Base-by-base conservation (phyloP, 2,797 vertebrate species). In the Zenarchopterus dispar region DNA sequence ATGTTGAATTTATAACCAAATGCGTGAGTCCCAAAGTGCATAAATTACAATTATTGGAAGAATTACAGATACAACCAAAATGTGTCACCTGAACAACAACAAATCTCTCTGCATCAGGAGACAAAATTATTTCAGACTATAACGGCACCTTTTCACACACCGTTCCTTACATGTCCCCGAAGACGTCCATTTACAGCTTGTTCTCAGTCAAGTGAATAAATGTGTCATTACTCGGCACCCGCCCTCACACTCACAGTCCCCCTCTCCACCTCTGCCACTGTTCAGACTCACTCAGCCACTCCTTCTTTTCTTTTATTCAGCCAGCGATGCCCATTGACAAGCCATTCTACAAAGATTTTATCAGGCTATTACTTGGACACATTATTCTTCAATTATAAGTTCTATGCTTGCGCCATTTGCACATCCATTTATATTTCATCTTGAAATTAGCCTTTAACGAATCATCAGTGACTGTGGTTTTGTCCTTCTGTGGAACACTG, bases 301-400 rank as follows among this genome's bases (percentile, higher is more conserved):
- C 55, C 71, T 66, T 75, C 55, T 44, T 57, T 55, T 57, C 58
- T 74, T 64, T 68, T 36, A 50, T 52, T 13, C n/a, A 24, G 6
- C n/a, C 57, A 46, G 19, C 56, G 1, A 21, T 51, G 62, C 48
- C 41, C 41, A 16, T 39, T 65, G 69, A 72, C 56, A 55, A 69
- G 62, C 50, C 72, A 69, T 84, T 82, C 64, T 64, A 88, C 85
- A 88, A 80, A 88, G 70, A 17, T 21, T 73, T 84, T 84, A 73
- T 73, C 77, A 65, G 71, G 62, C 58, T 63, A 61, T 84, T 75
- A 84, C 55, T 75, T 47, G 8, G 45, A 44, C 62, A 61, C 70
- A 85, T 89, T 89, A 87, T 81, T 82, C 77, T 39, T 76, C 72
- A 79, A 81, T 88, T 88, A 82, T 74, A 79, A 75, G 42, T 72